Conservation (phyloP, 2,113 vertebrate species). For the Parus major region DNA sequence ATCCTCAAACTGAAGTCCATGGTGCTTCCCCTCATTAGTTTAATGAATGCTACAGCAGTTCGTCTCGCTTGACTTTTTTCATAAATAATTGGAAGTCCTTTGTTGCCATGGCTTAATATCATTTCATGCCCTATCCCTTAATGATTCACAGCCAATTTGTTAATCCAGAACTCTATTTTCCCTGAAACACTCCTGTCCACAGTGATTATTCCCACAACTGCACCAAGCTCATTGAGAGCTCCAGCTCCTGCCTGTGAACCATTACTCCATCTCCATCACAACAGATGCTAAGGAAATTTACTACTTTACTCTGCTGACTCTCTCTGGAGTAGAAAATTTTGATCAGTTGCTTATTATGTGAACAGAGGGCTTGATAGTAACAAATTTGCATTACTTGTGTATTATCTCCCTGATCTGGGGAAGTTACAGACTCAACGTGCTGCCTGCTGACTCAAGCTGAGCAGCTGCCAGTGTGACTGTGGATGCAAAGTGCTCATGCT, state of each 20-base stretch:
- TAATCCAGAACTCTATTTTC: conserved; percentile 33
- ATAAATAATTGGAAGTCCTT: conserved; percentile 63
- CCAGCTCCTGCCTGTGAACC: background rate
- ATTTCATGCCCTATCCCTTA: conserved; percentile 53
- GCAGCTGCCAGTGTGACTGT: background rate
- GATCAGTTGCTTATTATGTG: background rate
- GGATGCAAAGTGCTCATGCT: background rate
- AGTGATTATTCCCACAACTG: conserved; percentile 20
- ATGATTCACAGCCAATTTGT: conserved; percentile 48
- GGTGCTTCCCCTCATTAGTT: conserved; percentile 56
- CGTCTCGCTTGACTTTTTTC: conserved; percentile 59
- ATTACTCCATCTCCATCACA: background rate
- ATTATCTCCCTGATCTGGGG: background rate
- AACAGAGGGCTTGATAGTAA: background rate
- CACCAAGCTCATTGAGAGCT: background rate
- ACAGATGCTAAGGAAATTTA: conserved; percentile 6
- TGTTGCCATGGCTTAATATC: conserved; percentile 30
- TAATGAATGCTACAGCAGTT: conserved; percentile 53
- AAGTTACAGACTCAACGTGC: background rate
- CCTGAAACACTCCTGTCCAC: background rate
- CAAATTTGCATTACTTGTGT: background rate
- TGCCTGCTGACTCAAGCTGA: background rate
- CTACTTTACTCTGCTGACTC: background rate
- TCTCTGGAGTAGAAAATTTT: background rate
- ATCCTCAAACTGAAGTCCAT: conserved; percentile 38